phyloP scores from a whole-genome alignment of 2,888 invertebrate genomes.

The Autographa pulchrina region DNA sequence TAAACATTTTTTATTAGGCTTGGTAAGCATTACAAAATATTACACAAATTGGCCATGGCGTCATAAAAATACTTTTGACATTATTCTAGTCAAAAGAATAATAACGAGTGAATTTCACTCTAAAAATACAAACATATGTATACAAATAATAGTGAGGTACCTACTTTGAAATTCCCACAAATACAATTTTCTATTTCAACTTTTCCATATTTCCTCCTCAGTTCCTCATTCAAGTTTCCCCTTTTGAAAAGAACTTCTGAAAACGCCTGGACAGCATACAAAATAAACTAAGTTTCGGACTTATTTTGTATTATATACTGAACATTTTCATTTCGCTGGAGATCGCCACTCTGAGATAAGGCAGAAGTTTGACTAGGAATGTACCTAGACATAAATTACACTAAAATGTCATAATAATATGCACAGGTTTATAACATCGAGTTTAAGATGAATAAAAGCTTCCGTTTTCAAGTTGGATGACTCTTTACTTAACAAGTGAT shows the following conservation, averaged over 20 bases:
- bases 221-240: neutral
- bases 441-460: neutral
- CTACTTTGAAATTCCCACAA: too few relatives aligned
- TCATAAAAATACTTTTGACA: too few relatives aligned
- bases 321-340: constrained; percentile 37
- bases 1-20: too few relatives aligned
- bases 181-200: neutral
- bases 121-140: too few relatives aligned
- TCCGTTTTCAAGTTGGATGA: neutral
- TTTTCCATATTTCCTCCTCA: neutral
- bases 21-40: too few relatives aligned
- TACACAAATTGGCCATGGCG: too few relatives aligned
- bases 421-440: neutral
- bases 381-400: neutral
- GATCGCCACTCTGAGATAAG: neutral
- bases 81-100: too few relatives aligned
- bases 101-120: too few relatives aligned
- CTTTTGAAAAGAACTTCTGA: neutral
- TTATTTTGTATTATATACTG: constrained; percentile 14
- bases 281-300: constrained; percentile 38
- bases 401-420: neutral
- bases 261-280: neutral
- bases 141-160: too few relatives aligned
- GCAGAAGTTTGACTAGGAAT: neutral
- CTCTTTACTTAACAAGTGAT: neutral